A percentile compares a stretch with the other conserved stretches of the same genome.
Evolutionary conservation across 2,797 vertebrate genomes (phyloP).

Genomic region (Malacoraja senta): DNA sequence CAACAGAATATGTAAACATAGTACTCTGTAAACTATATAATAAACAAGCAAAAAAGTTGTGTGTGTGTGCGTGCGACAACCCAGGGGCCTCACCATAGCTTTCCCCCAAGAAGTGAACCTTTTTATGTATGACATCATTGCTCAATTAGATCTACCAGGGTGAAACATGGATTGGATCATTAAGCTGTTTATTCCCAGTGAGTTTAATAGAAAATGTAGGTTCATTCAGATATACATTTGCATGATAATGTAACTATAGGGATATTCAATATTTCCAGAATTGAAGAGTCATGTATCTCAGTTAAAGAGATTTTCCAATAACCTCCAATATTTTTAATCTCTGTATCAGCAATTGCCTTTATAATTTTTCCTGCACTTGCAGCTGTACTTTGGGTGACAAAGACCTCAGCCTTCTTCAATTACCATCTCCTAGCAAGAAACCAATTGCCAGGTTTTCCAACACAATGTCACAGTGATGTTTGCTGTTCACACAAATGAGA

Average conservation of each 20-base stretch:
- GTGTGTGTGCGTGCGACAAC: background rate
- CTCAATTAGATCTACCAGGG: background rate
- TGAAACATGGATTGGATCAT: background rate
- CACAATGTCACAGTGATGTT: background rate
- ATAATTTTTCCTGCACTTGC: background rate
- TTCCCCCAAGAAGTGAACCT: background rate
- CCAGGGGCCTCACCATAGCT: background rate
- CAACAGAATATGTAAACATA: too few relatives aligned
- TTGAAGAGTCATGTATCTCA: background rate
- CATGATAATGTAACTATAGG: background rate
- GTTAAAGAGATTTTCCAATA: background rate
- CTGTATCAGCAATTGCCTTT: background rate
- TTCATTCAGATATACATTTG: background rate
- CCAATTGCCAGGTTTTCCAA: background rate
- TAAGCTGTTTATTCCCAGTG: background rate
- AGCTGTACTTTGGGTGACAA: background rate
- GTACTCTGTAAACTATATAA: too few relatives aligned
- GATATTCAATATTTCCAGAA: background rate
- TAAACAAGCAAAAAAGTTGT: too few relatives aligned
- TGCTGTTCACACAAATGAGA: background rate
- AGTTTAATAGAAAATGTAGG: background rate
- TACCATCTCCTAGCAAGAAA: background rate
- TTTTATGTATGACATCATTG: background rate
- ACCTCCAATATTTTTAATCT: background rate
- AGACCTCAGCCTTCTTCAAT: background rate